Percentiles rank a stretch among this genome's conserved stretches.
Conservation (phyloP, 2,888 invertebrate species). For the Sesamia inferens region DNA sequence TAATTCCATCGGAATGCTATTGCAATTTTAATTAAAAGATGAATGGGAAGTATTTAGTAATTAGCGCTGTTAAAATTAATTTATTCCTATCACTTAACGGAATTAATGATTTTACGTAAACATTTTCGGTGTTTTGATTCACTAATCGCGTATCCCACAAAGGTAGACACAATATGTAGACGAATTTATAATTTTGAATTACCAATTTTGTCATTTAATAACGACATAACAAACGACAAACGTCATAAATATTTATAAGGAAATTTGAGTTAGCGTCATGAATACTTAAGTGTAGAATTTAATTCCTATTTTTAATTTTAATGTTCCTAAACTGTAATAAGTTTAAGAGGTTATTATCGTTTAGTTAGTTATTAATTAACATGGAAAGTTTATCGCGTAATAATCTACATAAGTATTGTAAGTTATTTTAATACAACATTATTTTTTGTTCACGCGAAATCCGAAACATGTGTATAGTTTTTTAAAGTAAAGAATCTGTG, state of each 20-base stretch:
- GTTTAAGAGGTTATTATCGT: too few relatives aligned
- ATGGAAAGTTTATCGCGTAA: too few relatives aligned
- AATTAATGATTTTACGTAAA: slow-evolving; percentile 11
- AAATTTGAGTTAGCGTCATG: not conserved
- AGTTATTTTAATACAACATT: too few relatives aligned
- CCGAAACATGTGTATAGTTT: too few relatives aligned
- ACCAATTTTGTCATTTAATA: not conserved
- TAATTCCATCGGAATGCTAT: slow-evolving; percentile 34
- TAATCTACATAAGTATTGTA: too few relatives aligned
- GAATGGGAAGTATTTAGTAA: slow-evolving; percentile 26
- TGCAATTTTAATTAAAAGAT: slow-evolving; percentile 22
- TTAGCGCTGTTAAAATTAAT: not conserved
- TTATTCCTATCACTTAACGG: slow-evolving; percentile 13
- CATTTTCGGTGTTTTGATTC: not conserved
- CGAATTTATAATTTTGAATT: not conserved
- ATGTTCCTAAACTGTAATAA: not conserved
- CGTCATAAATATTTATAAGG: not conserved
- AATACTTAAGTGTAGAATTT: not conserved
- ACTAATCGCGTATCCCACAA: slow-evolving; percentile 4
- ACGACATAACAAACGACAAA: too few relatives aligned
- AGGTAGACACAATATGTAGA: not conserved
- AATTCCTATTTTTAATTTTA: not conserved
- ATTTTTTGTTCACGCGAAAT: too few relatives aligned
- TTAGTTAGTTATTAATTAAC: too few relatives aligned
- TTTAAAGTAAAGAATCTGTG: too few relatives aligned